Evolutionary conservation across 2,888 invertebrate species (phyloP).

Genomic region (Halocaridina rubra): DNA sequence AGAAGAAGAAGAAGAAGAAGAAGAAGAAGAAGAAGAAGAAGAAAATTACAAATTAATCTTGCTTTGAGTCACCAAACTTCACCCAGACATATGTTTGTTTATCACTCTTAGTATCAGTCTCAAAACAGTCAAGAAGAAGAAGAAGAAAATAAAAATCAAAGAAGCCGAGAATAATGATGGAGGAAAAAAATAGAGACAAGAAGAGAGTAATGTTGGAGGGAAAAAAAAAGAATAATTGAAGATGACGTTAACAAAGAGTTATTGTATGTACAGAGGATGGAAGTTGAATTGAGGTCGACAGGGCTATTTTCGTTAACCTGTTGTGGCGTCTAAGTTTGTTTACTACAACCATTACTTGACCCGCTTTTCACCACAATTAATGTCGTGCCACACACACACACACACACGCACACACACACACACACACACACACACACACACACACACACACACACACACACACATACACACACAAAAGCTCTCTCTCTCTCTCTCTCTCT

Average conservation of each 20-base stretch:
- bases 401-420: too few relatives aligned
- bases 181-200: not conserved
- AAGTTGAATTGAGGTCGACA: not conserved
- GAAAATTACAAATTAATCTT: too few relatives aligned
- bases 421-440: too few relatives aligned
- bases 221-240: not conserved
- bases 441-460: too few relatives aligned
- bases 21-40: not conserved
- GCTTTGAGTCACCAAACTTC: too few relatives aligned
- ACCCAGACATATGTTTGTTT: too few relatives aligned
- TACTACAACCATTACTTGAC: not conserved
- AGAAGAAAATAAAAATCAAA: not conserved
- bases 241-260: not conserved
- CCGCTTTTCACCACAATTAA: not conserved
- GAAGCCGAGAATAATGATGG: not conserved
- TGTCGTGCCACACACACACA: not conserved
- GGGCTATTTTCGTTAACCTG: not conserved
- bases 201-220: not conserved
- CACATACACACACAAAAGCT: not conserved
- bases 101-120: too few relatives aligned
- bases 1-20: not conserved
- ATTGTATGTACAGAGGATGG: too few relatives aligned
- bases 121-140: not conserved
- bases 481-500: not conserved
- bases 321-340: not conserved